Evolutionary conservation across 2,113 vertebrate species (phyloP), one percentile per base, ranked within the genome.

Genomic region (Lycaon pictus): DNA sequence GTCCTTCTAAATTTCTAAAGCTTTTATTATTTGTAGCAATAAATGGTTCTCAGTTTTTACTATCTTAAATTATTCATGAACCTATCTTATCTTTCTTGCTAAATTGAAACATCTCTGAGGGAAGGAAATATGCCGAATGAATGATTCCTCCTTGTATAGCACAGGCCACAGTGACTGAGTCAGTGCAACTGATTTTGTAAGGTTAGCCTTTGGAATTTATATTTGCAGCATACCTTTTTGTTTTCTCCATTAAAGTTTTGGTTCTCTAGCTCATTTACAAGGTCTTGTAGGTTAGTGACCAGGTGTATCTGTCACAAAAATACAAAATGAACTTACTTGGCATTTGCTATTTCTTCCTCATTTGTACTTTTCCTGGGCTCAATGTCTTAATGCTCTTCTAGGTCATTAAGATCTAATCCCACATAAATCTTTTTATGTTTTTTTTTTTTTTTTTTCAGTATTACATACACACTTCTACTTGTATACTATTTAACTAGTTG

Each of bases 61-160:
- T 96, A 35, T 69, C 53, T 96, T 94, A 95, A 96, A 97, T 97
- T 98, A 97, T 98, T 97, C 96, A 97, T 93, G 60, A 96, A 60
- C 96, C 97, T 85, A 95, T 97, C 90, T 95, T 94, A 92, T 95
- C 79, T 96, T 95, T 87, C 60, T 77, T 32, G 56, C 58, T 95
- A 95, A 97, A 96, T 97, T 88, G 95, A 97, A 97, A 95, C 82
- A 94, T 97, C 82, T 94, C 88, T 83, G 91, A 96, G 85, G 88
- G 95, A 94, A 97, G 27, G 53, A 95, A 90, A 88, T 88, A 62
- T 81, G 71, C 71, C 85, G 43, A 63, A 96, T 95, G 96, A 97
- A 97, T 97, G 90, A 93, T 88, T 25, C 13, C 3, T 86, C 35
- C 58, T 76, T 86, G 19, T 32, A 23, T 7, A 72, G 65, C 79